Evolutionary conservation across 2,113 vertebrate species (phyloP).

Genomic region (Paraplagusia blochii): DNA sequence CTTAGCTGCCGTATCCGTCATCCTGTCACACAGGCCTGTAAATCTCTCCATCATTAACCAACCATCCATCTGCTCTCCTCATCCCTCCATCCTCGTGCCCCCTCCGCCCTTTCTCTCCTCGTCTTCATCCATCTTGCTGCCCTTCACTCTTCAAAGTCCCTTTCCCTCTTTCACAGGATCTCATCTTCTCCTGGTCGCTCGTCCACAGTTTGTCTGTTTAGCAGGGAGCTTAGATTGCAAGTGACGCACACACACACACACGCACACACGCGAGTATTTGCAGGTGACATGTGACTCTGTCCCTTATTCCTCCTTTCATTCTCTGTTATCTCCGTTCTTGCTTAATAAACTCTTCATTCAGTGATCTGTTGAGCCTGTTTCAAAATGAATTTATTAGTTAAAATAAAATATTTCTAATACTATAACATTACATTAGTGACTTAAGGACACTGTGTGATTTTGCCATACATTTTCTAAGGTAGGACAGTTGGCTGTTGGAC

Average conservation of each 20-base stretch:
- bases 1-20: constrained; percentile 34
- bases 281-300: constrained; percentile 20
- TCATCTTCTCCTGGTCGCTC: constrained; percentile 42
- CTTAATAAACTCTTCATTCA: constrained; percentile 30
- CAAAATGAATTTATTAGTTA: constrained; percentile 16
- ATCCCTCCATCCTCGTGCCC: constrained; percentile 44
- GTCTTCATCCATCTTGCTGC: constrained; percentile 44
- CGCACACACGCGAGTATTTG: not conserved
- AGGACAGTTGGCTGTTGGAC: too few species aligned
- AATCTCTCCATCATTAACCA: constrained; percentile 57
- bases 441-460: too few species aligned
- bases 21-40: constrained; percentile 33
- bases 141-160: constrained; percentile 44
- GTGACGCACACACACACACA: constrained; percentile 8
- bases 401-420: too few species aligned
- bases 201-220: constrained; percentile 43
- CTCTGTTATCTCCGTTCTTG: constrained; percentile 41
- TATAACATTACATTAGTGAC: too few species aligned
- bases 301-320: constrained; percentile 29
- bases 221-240: constrained; percentile 32
- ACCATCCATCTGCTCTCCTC: constrained; percentile 42
- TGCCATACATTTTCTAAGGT: too few species aligned
- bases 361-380: constrained; percentile 42
- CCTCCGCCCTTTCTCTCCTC: constrained; percentile 16
- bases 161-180: constrained; percentile 35